A percentile compares a stretch with the other conserved stretches of the same genome.
phyloP scores from a whole-genome alignment of 2,888 invertebrate species.

The Spisula solida region DNA sequence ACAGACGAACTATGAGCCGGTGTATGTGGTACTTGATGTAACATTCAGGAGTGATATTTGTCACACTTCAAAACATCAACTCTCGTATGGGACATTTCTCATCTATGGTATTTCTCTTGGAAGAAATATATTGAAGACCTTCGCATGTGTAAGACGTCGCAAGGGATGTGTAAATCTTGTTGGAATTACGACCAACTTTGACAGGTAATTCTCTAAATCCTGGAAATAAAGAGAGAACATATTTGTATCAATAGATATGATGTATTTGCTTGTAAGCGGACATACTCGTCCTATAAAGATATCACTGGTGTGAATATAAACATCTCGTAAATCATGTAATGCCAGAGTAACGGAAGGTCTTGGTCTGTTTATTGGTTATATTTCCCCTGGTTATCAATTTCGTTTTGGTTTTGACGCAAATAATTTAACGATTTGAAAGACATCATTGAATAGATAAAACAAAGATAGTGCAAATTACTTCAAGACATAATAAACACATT shows the following conservation, averaged over 20 bases:
- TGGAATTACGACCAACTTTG: constrained; percentile 29
- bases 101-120: constrained; percentile 19
- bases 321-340: not conserved
- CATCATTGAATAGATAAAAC: no score
- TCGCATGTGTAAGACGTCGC: constrained; percentile 27
- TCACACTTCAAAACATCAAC: not conserved
- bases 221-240: constrained; percentile 21
- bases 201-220: constrained; percentile 15
- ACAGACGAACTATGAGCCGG: no score
- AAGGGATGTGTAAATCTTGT: constrained; percentile 31
- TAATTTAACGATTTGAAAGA: no score
- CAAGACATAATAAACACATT: no score
- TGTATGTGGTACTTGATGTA: no score
- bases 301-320: not conserved
- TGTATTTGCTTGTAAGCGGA: not conserved
- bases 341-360: no score
- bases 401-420: no score
- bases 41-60: not conserved
- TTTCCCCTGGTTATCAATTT: no score
- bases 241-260: not conserved
- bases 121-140: constrained; percentile 35
- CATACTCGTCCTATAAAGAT: not conserved
- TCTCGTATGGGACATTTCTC: constrained; percentile 37
- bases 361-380: no score
- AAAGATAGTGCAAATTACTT: no score